A percentile compares a stretch with the other conserved stretches of the same genome.
These are phyloP conservation scores for Lordiphosa clarofinis DNA, from an alignment of 1,140 invertebrate genomes.

Conservation along the genomic window DNA sequence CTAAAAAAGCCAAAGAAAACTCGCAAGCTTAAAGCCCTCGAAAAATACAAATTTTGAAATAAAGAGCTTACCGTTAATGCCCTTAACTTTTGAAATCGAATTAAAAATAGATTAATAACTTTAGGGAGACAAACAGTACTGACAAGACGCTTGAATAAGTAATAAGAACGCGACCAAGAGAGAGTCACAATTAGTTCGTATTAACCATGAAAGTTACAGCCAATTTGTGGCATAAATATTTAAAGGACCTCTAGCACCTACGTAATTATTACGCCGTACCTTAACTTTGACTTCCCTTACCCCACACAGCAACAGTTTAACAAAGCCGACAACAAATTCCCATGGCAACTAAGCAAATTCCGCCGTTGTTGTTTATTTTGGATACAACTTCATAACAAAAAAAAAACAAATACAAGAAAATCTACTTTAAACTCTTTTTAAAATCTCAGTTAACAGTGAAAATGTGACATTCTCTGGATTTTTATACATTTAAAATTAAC, in stretches of 20 bases:
- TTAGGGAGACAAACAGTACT: slow-evolving; percentile 10
- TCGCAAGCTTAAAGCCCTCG: no score
- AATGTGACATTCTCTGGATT: slow-evolving; percentile 7
- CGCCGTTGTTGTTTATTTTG: slow-evolving; percentile 73
- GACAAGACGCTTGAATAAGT: slow-evolving; percentile 18
- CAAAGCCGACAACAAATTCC: slow-evolving; percentile 58
- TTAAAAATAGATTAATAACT: slow-evolving; percentile 27
- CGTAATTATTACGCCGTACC: neutral
- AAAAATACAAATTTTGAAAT: no score
- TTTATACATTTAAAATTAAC: slow-evolving; percentile 48
- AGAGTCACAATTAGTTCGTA: no score
- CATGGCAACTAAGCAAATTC: slow-evolving; percentile 63
- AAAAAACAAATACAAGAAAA: slow-evolving; percentile 20
- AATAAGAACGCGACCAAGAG: neutral
- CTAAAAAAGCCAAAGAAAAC: neutral
- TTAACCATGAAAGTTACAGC: no score
- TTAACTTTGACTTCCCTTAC: slow-evolving; percentile 1
- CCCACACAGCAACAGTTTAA: slow-evolving; percentile 63
- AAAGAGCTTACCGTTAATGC: neutral
- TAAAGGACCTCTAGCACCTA: no score
- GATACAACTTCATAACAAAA: slow-evolving; percentile 50
- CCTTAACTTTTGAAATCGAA: neutral
- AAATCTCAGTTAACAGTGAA: neutral
- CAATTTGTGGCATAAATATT: no score
- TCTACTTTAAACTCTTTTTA: neutral